Conservation (phyloP, 1,140 invertebrate genomes). For the Monomorium pharaonis region DNA sequence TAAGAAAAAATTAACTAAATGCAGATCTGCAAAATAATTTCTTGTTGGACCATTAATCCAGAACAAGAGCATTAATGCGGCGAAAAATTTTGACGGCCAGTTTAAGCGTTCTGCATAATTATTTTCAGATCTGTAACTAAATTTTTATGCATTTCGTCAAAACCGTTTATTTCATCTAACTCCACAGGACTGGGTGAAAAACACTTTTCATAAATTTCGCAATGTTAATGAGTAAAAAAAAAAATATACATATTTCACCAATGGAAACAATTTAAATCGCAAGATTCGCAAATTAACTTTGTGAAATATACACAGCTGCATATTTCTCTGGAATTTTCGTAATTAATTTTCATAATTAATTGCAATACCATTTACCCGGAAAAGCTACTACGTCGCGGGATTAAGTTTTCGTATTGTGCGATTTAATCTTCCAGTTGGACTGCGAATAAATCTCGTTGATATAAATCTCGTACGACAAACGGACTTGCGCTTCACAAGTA, state of each 20-base stretch:
- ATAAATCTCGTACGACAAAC: neutral
- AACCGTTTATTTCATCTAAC: neutral
- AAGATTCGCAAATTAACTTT: neutral
- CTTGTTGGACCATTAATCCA: too few species aligned
- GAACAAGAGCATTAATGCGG: too few species aligned
- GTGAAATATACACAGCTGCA: neutral
- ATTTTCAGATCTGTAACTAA: too few species aligned
- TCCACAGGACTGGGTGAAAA: neutral
- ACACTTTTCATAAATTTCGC: neutral
- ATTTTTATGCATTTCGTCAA: too few species aligned
- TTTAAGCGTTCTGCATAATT: too few species aligned
- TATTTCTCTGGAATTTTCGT: neutral
- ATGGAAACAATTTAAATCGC: neutral
- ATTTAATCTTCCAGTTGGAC: slow-evolving; percentile 3
- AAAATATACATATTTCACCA: neutral
- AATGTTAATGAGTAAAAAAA: neutral
- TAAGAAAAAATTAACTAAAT: too few species aligned
- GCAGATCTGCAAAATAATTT: too few species aligned
- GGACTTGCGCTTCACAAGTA: neutral
- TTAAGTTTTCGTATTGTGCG: neutral
- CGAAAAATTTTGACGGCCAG: too few species aligned
- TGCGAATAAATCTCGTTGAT: neutral
- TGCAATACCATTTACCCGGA: neutral
- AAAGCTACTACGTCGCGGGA: neutral
- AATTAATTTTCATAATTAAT: neutral